A percentile compares a stretch with the other conserved stretches of the same genome.
Conservation (phyloP, 2,888 invertebrate genomes). For the Eilema depressum region DNA sequence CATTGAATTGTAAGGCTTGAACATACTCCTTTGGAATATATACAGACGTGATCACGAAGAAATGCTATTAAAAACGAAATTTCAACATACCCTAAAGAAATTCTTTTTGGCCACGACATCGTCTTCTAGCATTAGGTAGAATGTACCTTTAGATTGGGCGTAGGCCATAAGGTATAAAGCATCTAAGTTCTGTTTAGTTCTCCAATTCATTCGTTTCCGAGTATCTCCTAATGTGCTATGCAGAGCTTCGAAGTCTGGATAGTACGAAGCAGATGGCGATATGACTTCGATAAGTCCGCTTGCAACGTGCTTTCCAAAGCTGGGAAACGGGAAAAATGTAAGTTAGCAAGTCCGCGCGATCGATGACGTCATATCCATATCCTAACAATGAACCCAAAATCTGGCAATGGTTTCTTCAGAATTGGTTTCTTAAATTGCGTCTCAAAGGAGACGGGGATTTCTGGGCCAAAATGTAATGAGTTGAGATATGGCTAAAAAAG, state of each 20-base stretch:
- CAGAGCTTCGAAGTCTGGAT: constrained; percentile 94
- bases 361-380: too few species aligned
- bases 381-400: too few species aligned
- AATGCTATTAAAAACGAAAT: background rate
- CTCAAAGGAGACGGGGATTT: too few species aligned
- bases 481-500: too few species aligned
- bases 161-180: constrained; percentile 98
- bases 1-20: too few species aligned
- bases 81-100: constrained; percentile 92
- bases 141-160: constrained; percentile 94
- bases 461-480: too few species aligned
- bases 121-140: constrained; percentile 97
- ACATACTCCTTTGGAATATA: background rate
- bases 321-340: constrained; percentile 62
- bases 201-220: constrained; percentile 94
- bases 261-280: constrained; percentile 94
- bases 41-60: background rate
- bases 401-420: too few species aligned
- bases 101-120: constrained; percentile 95
- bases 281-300: constrained; percentile 95
- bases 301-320: constrained; percentile 92
- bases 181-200: constrained; percentile 98
- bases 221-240: constrained; percentile 95
- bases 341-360: background rate
- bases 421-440: too few species aligned